Evolutionary conservation across 2,888 invertebrate genomes (phyloP).

Genomic region (Cyaniris semiargus): DNA sequence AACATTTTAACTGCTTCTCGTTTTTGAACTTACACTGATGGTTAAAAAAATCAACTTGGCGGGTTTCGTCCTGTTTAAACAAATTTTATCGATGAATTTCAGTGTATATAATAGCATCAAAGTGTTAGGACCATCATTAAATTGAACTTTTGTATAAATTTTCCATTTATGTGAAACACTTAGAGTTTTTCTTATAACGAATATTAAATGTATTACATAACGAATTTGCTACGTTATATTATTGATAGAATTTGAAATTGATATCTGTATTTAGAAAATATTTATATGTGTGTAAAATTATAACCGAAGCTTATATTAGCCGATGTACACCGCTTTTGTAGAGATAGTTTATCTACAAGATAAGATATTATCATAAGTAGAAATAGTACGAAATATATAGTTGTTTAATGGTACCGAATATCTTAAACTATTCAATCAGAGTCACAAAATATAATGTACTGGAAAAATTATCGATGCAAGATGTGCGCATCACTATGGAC

Average conservation of each 20-base stretch:
- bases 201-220: slow-evolving; percentile 26
- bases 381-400: background rate
- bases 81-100: background rate
- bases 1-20: background rate
- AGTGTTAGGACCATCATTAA: slow-evolving; percentile 8
- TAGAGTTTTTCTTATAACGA: slow-evolving; percentile 27
- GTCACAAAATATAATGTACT: background rate
- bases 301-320: slow-evolving; percentile 28
- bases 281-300: slow-evolving; percentile 29
- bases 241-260: slow-evolving; percentile 22
- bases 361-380: slow-evolving; percentile 25
- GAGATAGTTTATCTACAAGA: background rate
- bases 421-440: background rate
- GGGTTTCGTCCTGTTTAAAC: background rate
- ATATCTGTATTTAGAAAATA: slow-evolving; percentile 23
- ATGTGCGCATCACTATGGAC: background rate
- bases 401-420: background rate
- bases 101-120: slow-evolving; percentile 13
- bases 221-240: slow-evolving; percentile 31
- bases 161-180: slow-evolving; percentile 23
- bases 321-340: slow-evolving; percentile 28
- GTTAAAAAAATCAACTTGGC: background rate
- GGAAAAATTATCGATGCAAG: background rate
- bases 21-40: background rate
- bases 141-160: slow-evolving; percentile 30